These are phyloP conservation scores for Phrynocephalus forsythii DNA, from an alignment of 2,797 vertebrate species.

Conservation along the genomic window DNA sequence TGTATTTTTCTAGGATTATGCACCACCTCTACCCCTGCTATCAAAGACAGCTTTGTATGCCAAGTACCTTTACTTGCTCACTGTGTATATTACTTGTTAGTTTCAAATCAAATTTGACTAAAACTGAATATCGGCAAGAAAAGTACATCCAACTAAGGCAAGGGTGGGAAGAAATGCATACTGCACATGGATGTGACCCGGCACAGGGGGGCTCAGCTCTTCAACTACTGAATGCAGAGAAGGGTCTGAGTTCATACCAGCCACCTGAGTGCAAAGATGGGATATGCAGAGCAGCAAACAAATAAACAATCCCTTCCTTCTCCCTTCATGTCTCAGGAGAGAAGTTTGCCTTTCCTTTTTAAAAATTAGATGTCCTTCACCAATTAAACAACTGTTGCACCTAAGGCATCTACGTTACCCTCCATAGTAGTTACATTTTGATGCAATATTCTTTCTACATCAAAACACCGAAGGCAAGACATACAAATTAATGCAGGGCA, in stretches of 20 bases:
- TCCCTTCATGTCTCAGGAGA: background rate
- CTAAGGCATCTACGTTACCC: background rate
- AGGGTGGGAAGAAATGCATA: background rate
- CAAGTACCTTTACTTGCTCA: background rate
- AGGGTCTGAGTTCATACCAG: background rate
- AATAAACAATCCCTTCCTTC: background rate
- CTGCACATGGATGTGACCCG: no score
- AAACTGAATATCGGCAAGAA: conserved; percentile 19
- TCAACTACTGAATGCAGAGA: background rate
- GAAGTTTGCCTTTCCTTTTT: background rate
- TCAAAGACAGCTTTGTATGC: background rate
- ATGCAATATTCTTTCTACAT: background rate
- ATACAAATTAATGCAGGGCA: no score
- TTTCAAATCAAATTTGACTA: conserved; percentile 11
- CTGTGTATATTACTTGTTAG: background rate
- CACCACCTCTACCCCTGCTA: background rate
- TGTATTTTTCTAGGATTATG: background rate
- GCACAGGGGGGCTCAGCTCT: background rate
- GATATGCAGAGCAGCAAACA: background rate
- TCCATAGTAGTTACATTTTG: background rate
- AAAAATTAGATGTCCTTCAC: background rate
- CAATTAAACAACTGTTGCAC: background rate
- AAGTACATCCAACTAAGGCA: conserved; percentile 8
- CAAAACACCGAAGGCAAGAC: background rate
- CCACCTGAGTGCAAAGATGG: background rate